phyloP scores from a whole-genome alignment of 2,797 vertebrate species.

The Acomys russatus region DNA sequence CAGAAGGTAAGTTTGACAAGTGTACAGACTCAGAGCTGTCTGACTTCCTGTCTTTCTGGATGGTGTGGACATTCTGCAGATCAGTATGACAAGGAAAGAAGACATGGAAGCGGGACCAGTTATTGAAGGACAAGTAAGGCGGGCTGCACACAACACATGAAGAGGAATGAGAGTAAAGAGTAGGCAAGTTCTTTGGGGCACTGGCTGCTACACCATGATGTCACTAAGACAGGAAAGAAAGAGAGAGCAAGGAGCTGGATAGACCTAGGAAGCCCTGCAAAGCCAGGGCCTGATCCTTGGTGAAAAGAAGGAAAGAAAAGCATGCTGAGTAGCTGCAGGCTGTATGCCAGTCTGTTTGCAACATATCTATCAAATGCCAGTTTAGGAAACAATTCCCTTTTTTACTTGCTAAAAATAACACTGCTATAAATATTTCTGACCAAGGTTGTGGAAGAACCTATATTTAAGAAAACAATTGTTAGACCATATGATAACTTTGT shows the following conservation, averaged over 20 bases:
- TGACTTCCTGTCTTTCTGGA: background rate
- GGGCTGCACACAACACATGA: background rate
- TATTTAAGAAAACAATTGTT: background rate
- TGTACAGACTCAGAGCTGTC: background rate
- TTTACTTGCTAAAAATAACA: background rate
- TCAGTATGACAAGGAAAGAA: background rate
- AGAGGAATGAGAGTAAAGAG: background rate
- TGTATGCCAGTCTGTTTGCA: background rate
- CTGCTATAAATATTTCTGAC: background rate
- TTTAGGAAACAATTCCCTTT: background rate
- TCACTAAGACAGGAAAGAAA: background rate
- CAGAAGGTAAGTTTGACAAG: background rate
- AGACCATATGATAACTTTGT: background rate
- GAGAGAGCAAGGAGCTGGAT: too few species aligned
- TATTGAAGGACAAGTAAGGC: background rate
- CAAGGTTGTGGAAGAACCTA: background rate
- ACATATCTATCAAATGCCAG: background rate
- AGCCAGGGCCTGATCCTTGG: background rate
- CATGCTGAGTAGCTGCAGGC: background rate
- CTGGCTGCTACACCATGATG: too few species aligned
- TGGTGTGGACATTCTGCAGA: background rate
- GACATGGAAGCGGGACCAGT: background rate
- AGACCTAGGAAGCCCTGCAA: background rate
- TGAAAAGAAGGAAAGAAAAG: background rate
- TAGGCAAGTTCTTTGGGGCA: too few species aligned